These are phyloP conservation scores for Heliconius cydno DNA, from an alignment of 2,888 invertebrate genomes.

Conservation along the genomic window DNA sequence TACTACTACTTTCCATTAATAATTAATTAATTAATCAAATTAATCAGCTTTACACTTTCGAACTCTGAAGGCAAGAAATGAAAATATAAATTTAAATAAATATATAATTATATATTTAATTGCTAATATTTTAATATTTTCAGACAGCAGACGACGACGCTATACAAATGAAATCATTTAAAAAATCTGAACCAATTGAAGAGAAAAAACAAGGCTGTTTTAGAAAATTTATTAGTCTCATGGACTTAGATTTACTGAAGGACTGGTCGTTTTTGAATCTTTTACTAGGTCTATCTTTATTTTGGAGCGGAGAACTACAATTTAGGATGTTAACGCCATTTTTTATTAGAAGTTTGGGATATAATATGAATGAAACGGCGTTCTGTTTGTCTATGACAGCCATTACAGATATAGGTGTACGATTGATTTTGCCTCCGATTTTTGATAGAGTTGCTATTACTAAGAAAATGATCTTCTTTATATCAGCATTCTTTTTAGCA, in stretches of 20 bases:
- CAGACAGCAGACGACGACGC: slow-evolving; percentile 78
- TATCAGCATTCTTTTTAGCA: slow-evolving; percentile 88
- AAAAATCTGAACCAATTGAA: slow-evolving; percentile 63
- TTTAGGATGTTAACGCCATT: slow-evolving; percentile 89
- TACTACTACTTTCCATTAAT: neutral
- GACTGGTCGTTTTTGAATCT: slow-evolving; percentile 89
- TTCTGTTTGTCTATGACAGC: slow-evolving; percentile 90
- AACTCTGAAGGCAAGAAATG: too few species aligned
- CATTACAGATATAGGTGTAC: slow-evolving; percentile 88
- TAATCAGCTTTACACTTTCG: too few species aligned
- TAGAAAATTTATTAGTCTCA: slow-evolving; percentile 84
- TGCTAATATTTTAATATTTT: slow-evolving; percentile 48
- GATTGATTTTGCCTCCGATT: slow-evolving; percentile 88
- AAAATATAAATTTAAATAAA: too few species aligned
- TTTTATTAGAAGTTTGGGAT: slow-evolving; percentile 85
- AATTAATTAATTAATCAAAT: too few species aligned
- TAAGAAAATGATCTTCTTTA: slow-evolving; percentile 88
- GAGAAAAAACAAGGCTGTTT: slow-evolving; percentile 75
- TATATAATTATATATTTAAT: neutral
- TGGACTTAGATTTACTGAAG: slow-evolving; percentile 88
- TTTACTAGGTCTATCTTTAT: slow-evolving; percentile 87
- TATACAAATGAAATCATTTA: slow-evolving; percentile 77
- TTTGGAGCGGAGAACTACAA: slow-evolving; percentile 89
- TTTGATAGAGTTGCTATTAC: slow-evolving; percentile 87
- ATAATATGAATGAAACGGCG: slow-evolving; percentile 87